Percentiles rank a stretch among this genome's conserved stretches.
Conservation (phyloP, 2,888 invertebrate species). For the Melipona bicolor region DNA sequence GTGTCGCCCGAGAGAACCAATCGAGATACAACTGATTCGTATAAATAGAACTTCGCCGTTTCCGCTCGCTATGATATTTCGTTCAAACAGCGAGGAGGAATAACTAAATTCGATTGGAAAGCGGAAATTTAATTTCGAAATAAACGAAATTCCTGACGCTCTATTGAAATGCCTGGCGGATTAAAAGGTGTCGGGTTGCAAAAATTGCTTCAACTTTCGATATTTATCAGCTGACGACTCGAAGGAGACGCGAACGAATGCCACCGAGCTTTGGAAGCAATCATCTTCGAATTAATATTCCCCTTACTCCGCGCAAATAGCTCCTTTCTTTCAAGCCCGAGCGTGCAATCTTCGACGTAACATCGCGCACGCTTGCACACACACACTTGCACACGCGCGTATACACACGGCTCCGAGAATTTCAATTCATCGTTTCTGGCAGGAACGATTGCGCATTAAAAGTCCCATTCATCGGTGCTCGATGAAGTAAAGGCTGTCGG, state of each 20-base stretch:
- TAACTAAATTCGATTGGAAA: background rate
- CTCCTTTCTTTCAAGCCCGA: slow-evolving; percentile 9
- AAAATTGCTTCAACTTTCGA: background rate
- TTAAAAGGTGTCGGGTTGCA: background rate
- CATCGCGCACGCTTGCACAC: background rate
- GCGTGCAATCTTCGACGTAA: slow-evolving; percentile 13
- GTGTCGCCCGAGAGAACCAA: background rate
- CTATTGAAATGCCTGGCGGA: background rate
- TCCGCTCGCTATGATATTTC: background rate
- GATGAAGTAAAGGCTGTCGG: slow-evolving; percentile 10
- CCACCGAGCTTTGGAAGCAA: background rate
- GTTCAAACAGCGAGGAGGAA: background rate
- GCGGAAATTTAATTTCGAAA: background rate
- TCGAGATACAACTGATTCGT: background rate
- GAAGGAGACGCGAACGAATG: background rate
- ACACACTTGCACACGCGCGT: too few species aligned
- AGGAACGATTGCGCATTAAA: slow-evolving; percentile 44
- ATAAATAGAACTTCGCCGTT: background rate
- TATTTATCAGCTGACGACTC: background rate
- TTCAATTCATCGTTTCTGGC: slow-evolving; percentile 28
- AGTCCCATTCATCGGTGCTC: slow-evolving; percentile 28
- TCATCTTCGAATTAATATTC: slow-evolving; percentile 10
- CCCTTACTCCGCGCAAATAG: background rate
- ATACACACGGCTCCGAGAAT: background rate
- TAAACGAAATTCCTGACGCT: background rate